phyloP scores from a whole-genome alignment of 2,113 vertebrate species.

The Rhineura floridana region DNA sequence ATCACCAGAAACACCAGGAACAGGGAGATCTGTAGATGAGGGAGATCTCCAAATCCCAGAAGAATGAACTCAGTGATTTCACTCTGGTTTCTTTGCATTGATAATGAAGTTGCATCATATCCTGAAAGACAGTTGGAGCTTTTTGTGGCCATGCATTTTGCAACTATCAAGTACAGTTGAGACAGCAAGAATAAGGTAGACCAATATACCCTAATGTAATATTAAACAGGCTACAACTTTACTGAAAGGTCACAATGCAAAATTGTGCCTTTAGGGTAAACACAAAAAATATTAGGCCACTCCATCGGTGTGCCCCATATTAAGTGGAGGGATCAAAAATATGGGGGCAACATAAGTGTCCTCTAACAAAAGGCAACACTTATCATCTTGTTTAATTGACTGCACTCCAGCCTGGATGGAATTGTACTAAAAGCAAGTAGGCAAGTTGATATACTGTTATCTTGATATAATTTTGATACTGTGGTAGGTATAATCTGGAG shows the following conservation, averaged over 20 bases:
- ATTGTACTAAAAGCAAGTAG: too few species aligned
- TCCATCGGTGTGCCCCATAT: too few species aligned
- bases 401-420: not conserved
- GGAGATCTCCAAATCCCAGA: not conserved
- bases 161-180: too few species aligned
- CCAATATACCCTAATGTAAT: too few species aligned
- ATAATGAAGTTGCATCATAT: not conserved
- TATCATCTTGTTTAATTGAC: too few species aligned
- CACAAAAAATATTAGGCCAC: not conserved
- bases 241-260: not conserved
- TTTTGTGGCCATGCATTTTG: not conserved
- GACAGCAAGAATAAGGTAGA: too few species aligned
- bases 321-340: too few species aligned
- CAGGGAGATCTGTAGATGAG: not conserved
- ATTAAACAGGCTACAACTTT: not conserved
- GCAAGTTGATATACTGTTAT: too few species aligned
- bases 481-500: too few species aligned
- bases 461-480: too few species aligned
- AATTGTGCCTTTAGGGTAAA: not conserved
- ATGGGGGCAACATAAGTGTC: too few species aligned
- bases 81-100: not conserved
- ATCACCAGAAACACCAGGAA: not conserved
- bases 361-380: too few species aligned
- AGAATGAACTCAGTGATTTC: slow-evolving; percentile 1
- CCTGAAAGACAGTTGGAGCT: not conserved